Evolutionary conservation across 2,888 invertebrate genomes (phyloP).

Genomic region (Andrena chrysosceles): DNA sequence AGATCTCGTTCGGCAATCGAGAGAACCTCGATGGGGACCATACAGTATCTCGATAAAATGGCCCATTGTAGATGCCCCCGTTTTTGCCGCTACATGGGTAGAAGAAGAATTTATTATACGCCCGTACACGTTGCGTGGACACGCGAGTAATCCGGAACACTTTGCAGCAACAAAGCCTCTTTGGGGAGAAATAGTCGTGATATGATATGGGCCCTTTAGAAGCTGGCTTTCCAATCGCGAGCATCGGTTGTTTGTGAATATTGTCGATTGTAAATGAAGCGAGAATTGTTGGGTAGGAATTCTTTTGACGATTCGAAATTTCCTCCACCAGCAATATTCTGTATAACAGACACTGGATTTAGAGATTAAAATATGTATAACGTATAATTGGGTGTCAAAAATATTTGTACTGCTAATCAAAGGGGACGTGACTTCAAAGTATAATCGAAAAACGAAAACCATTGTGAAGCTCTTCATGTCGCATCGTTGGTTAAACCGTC

Average conservation of each 20-base stretch:
- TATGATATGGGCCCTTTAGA: background rate
- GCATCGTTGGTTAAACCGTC: conserved; percentile 18
- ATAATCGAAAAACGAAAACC: background rate
- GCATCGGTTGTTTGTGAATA: background rate
- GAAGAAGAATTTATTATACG: conserved; percentile 56
- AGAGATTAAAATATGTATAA: no score
- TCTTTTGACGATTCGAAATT: background rate
- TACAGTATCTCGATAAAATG: conserved; percentile 68
- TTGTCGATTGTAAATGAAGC: background rate
- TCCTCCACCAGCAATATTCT: background rate
- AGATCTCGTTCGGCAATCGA: conserved; percentile 21
- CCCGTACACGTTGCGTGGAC: conserved; percentile 14
- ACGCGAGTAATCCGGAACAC: conserved; percentile 47
- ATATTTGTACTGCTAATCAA: background rate
- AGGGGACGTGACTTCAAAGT: background rate
- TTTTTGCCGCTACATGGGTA: conserved; percentile 39
- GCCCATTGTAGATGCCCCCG: conserved; percentile 62
- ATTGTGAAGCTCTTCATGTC: background rate
- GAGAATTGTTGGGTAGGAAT: background rate
- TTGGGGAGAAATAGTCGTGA: background rate
- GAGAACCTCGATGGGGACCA: background rate
- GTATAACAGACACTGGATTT: no score
- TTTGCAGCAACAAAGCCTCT: conserved; percentile 26
- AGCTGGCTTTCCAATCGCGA: background rate
- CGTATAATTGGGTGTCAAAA: no score